Base-by-base conservation (phyloP, 2,113 vertebrate species). In the Peucedramus taeniatus region DNA sequence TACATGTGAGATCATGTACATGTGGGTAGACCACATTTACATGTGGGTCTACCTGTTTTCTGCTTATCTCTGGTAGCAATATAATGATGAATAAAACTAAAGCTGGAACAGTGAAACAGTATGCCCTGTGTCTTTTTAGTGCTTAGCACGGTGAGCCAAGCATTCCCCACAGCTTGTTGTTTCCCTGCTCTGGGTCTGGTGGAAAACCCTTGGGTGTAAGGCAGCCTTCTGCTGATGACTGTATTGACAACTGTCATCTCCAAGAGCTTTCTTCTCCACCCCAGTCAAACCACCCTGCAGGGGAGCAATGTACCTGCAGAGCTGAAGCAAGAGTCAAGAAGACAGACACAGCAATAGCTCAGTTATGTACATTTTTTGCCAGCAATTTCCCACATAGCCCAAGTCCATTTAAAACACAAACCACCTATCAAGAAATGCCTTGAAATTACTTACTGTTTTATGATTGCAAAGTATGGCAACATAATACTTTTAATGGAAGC, bases 361-460 rank as follows among this genome's bases (percentile, higher is more conserved):
- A 94, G 40, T 96, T 93, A 96, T 59, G 59, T 91, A 83, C 80
- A 63, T 95, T 97, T 96, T 60, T 97, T 95, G 75, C 50, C 89
- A 93, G 92, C 50, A 78, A 95, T 96, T 97, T 97, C 92, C 87
- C 91, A 94, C 80, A 44, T 87, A 96, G 94, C 64, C 66, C 39
- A 91, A 95, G 81, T 95, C 92, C 87, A 92, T 97, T 97, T 97
- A 92, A 97, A 98, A 96, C 94, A 97, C 89, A 97, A 97, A 89
- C 96, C 90, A 96, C 86, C 95, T 97, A 94, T 96, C 96, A 96
- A 96, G 91, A 82, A 92, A 92, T 78, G 56, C 83, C 97, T 98
- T 96, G 96, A 96, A 98, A 98, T 97, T 97, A 97, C 98, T 97
- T 97, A 96, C 90, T 97, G 64, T 97, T 97, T 98, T 97, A 97